These are phyloP conservation scores for Antheraea pernyi DNA, from an alignment of 1,140 invertebrate species.

Conservation along the genomic window DNA sequence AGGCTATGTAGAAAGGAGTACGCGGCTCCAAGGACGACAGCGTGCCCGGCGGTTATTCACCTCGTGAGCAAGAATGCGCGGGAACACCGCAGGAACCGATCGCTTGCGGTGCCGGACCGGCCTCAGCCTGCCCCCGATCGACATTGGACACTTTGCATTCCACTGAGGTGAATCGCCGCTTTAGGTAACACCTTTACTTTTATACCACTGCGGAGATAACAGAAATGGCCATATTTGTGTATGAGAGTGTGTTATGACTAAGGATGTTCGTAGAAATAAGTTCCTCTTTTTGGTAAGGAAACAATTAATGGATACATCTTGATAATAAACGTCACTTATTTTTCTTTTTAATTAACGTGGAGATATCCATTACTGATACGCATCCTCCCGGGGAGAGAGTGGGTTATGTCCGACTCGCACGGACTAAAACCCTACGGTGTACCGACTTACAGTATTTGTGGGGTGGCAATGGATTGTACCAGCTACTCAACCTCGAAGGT, in stretches of 20 bases:
- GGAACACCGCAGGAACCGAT: conserved; percentile 35
- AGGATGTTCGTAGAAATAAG: background rate
- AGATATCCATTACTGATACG: no score
- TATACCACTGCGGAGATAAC: conserved; percentile 7
- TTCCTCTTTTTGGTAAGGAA: background rate
- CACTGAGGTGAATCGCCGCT: conserved; percentile 23
- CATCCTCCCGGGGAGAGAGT: no score
- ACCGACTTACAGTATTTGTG: no score
- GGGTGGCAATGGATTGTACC: no score
- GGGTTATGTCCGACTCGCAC: no score
- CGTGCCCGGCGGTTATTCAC: conserved; percentile 66
- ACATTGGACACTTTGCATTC: conserved; percentile 23
- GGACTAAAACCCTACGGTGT: no score
- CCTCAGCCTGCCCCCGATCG: conserved; percentile 17
- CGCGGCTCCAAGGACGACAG: conserved; percentile 58
- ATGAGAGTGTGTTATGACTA: background rate
- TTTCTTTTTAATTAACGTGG: no score
- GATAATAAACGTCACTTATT: no score
- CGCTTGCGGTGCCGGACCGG: conserved; percentile 32
- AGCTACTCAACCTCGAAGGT: no score
- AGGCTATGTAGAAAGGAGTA: conserved; percentile 59
- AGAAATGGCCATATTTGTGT: background rate
- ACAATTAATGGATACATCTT: no score
- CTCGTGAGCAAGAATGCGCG: conserved; percentile 63
- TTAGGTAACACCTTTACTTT: conserved; percentile 4